phyloP scores from a whole-genome alignment of 2,113 vertebrate species.

The Pangasianodon gigas region DNA sequence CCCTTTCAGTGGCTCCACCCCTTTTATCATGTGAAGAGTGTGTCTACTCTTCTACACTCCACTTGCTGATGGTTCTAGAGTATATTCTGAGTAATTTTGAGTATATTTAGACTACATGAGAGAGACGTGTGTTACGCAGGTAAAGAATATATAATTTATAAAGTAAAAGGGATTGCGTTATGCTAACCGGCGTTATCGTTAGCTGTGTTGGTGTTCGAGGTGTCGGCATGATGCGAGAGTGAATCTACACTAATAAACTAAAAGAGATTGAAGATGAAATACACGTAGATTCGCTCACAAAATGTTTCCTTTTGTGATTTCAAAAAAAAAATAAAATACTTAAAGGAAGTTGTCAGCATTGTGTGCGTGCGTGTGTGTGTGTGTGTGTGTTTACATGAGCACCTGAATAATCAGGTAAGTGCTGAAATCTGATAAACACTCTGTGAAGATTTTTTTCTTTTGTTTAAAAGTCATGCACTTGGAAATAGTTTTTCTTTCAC shows the following conservation, averaged over 20 bases:
- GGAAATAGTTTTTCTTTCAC: not conserved
- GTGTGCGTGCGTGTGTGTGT: not conserved
- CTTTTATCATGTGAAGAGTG: not conserved
- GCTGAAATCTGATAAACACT: not conserved
- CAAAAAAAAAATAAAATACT: no score
- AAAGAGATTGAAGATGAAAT: not conserved
- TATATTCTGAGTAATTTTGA: no score
- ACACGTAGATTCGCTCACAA: no score
- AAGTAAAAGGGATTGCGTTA: not conserved
- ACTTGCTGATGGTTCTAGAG: not conserved
- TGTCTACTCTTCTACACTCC: not conserved
- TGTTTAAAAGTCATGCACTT: not conserved
- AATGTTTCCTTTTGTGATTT: no score
- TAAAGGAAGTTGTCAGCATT: no score
- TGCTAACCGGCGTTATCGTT: not conserved
- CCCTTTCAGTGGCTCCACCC: not conserved
- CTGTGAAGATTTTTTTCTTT: not conserved
- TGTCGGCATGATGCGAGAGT: not conserved
- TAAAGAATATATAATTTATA: not conserved
- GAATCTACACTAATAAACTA: not conserved
- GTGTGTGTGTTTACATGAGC: not conserved
- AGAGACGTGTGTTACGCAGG: not conserved
- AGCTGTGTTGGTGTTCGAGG: not conserved
- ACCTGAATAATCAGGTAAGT: not conserved
- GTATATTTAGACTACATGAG: not conserved